Base-by-base conservation (phyloP, 1,140 invertebrate species). In the Drosophila ironensis region DNA sequence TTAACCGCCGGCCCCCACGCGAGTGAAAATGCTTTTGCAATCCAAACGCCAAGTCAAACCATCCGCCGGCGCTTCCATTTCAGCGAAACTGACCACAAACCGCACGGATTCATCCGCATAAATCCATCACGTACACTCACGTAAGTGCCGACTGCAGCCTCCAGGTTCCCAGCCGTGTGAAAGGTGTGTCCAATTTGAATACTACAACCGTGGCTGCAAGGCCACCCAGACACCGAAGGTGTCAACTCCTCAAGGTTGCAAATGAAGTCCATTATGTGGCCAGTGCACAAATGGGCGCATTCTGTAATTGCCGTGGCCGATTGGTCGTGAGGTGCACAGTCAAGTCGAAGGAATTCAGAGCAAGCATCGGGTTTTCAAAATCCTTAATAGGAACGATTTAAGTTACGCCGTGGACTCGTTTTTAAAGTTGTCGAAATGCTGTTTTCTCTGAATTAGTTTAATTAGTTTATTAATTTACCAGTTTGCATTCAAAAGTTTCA, bases 161-260 rank as follows among this genome's bases (percentile, higher is more conserved):
- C 33, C 30, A 6, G 27, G 22, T 17, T 2, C 9, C 9, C 37
- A 6, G 11, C 12, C 27, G 45, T n/a, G 16, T 51, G 59, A 41
- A 22, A 48, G 25, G 57, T 51, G 54, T 72, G 42, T 44, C 47
- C 68, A 84, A 75, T 69, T 60, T 17, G 38, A 69, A 48, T 42
- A 41, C n/a, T 22, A 8, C 27, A 35, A 7, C 9, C n/a, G n/a
- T 38, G 42, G 12, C 11, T 11, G 25, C 22, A 37, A 47, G 52
- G 66, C 33, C 37, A 44, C 12, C 12, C 8, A 61, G 33, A 11
- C 59, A 47, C 30, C 14, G 4, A 33, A 60, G 56, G 66, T 81
- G 76, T 52, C 46, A 81, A 66, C 27, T 60, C 48, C 51, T 86
- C 80, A 86, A 86, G 80, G 80, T 48, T 84, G 54, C 2, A 19